Conservation (phyloP, 2,797 vertebrate species). For the Amphiprion clarkii region DNA sequence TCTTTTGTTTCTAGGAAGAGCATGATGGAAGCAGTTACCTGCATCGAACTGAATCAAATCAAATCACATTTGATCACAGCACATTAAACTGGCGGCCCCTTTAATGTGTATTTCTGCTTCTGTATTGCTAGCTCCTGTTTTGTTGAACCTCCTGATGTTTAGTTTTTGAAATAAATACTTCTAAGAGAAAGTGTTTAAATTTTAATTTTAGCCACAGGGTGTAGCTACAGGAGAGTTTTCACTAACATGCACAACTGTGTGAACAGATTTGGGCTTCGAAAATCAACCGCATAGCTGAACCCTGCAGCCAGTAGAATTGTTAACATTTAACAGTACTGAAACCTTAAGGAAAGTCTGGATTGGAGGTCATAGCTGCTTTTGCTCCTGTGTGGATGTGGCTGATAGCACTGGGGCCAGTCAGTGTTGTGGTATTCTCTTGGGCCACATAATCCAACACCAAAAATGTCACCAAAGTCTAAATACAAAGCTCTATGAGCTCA, state of each 20-base stretch:
- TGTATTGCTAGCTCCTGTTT: background rate
- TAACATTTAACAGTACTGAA: background rate
- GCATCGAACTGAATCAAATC: background rate
- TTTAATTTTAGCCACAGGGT: background rate
- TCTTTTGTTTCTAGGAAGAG: conserved; percentile 8
- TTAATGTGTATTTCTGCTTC: background rate
- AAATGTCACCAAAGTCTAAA: conserved; percentile 8
- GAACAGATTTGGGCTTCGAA: background rate
- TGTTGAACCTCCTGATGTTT: background rate
- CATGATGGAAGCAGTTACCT: background rate
- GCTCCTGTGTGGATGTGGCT: background rate
- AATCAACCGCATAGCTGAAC: background rate
- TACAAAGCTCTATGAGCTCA: background rate
- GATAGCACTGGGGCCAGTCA: background rate
- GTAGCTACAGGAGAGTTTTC: background rate
- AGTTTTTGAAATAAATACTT: background rate
- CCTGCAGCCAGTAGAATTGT: background rate
- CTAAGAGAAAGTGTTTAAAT: background rate
- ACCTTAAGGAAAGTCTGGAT: background rate
- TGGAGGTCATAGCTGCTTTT: background rate
- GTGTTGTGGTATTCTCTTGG: background rate
- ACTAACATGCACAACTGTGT: background rate
- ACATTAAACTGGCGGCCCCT: background rate
- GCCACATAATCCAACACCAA: background rate
- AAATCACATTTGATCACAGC: background rate